Conservation (phyloP, 2,113 vertebrate species). For the Zapus hudsonius region DNA sequence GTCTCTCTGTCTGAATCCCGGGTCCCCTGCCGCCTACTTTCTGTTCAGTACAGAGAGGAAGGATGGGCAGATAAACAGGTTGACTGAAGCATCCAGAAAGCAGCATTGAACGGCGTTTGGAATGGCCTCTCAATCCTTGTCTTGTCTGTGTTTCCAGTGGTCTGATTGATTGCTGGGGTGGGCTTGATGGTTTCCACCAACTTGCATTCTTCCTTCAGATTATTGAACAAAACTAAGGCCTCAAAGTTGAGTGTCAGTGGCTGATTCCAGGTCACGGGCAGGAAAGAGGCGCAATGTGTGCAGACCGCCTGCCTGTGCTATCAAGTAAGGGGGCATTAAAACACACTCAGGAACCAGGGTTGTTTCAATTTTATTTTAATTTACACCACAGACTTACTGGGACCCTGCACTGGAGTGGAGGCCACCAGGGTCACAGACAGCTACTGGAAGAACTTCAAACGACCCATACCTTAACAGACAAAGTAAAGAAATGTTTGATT, state of each 20-base stretch:
- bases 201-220: not conserved
- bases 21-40: not conserved
- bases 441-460: not conserved
- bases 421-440: too few relatives aligned
- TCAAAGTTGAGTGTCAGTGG: constrained; percentile 8
- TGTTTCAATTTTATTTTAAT: too few relatives aligned
- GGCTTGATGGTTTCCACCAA: not conserved
- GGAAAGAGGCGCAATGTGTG: not conserved
- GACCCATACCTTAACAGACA: not conserved
- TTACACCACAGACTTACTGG: too few relatives aligned
- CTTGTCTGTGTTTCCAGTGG: not conserved
- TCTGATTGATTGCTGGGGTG: too few relatives aligned
- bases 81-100: not conserved
- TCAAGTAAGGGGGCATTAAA: not conserved
- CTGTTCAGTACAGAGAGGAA: not conserved
- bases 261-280: not conserved
- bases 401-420: too few relatives aligned
- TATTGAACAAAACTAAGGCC: too few relatives aligned
- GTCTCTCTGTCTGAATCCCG: not conserved
- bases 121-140: not conserved
- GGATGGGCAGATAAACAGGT: not conserved
- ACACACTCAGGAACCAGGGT: not conserved
- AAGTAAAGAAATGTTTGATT: not conserved
- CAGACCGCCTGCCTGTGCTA: not conserved
- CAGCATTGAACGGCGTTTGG: not conserved